Evolutionary conservation across 2,888 invertebrate genomes (phyloP).

Genomic region (Protodeltote pygarga): DNA sequence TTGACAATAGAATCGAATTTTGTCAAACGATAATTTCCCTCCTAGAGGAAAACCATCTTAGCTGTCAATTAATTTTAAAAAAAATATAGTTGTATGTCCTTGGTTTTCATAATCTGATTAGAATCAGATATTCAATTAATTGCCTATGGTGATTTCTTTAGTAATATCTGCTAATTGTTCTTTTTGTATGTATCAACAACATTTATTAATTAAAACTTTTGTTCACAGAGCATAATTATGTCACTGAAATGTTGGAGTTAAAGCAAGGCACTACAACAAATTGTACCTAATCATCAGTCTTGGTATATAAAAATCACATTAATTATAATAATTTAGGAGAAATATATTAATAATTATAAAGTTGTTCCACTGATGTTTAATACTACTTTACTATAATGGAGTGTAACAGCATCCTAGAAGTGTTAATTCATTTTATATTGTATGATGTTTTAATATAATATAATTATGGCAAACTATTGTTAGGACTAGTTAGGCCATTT

Average conservation of each 20-base stretch:
- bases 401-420: constrained; percentile 53
- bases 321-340: constrained; percentile 47
- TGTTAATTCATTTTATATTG: constrained; percentile 67
- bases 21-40: too few species aligned
- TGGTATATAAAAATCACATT: constrained; percentile 43
- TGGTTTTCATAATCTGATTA: too few species aligned
- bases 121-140: too few species aligned
- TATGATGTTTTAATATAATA: constrained; percentile 50
- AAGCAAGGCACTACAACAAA: constrained; percentile 46
- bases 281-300: constrained; percentile 47
- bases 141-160: too few species aligned
- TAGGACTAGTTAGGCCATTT: constrained; percentile 51
- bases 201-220: too few species aligned
- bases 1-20: too few species aligned
- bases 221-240: constrained; percentile 74
- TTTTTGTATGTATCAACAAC: too few species aligned
- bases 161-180: too few species aligned
- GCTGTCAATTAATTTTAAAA: background rate
- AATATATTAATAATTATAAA: constrained; percentile 41
- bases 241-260: constrained; percentile 28
- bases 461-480: constrained; percentile 52
- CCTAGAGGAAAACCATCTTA: too few species aligned
- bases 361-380: constrained; percentile 48
- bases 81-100: constrained; percentile 12
- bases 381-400: constrained; percentile 59